phyloP scores from a whole-genome alignment of 2,113 vertebrate genomes.

The Burhinus bistriatus region DNA sequence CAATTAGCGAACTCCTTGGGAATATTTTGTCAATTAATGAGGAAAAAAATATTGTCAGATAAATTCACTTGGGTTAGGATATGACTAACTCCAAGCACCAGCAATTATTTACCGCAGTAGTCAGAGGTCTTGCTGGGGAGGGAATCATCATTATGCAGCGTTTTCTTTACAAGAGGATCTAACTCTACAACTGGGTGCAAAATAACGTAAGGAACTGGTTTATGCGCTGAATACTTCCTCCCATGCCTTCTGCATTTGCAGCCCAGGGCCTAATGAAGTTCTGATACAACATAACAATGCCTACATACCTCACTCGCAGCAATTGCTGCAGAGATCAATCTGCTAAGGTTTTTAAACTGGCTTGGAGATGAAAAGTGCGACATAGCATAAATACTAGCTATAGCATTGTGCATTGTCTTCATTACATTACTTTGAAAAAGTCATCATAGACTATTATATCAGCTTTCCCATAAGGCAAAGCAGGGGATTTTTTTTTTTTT shows the following conservation, averaged over 20 bases:
- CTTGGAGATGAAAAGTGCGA: not conserved
- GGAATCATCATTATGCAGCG: not conserved
- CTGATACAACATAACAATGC: not conserved
- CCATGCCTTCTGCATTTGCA: not conserved
- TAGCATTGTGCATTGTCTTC: not conserved
- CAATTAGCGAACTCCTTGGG: not conserved
- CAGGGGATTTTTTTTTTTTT: not conserved
- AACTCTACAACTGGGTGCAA: not conserved
- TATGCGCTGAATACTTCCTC: not conserved
- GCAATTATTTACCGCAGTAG: not conserved
- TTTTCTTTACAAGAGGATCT: not conserved
- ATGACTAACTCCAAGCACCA: not conserved
- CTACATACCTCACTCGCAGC: not conserved
- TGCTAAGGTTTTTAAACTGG: not conserved
- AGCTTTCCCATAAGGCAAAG: not conserved
- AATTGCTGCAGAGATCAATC: not conserved
- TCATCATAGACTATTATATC: not conserved
- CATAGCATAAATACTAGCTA: not conserved
- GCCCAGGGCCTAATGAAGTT: conserved; percentile 6
- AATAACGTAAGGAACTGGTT: not conserved
- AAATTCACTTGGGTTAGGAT: not conserved
- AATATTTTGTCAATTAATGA: not conserved
- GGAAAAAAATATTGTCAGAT: not conserved
- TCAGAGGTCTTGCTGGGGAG: not conserved
- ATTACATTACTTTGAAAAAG: not conserved